Evolutionary conservation across 1,140 invertebrate species (phyloP), one percentile per base, ranked within the genome.

Genomic region (Magallana angulata): DNA sequence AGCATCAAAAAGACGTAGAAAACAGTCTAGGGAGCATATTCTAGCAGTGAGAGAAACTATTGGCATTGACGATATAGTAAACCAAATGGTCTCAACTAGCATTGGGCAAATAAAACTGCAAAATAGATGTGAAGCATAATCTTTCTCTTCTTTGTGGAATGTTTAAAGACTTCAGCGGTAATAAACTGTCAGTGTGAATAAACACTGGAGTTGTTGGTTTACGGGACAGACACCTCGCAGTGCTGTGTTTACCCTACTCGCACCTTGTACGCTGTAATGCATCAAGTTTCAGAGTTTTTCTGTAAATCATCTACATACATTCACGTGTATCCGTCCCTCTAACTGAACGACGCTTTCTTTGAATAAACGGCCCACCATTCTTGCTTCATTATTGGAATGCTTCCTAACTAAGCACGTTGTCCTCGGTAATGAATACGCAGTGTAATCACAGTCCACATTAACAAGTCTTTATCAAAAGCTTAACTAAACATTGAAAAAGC

Each of bases 401-500:
- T 76, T 76, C 36, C 68, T 76, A 76, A 76, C 68, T 76, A 76
- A 76, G 24, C 68, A 30, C 7, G 68, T 36, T 30, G 68, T 76
- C 24, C 68, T 18, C 36, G 68, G 68, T 76, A 76, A 36, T 76
- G 68, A 76, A 76, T 76, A 76, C 7, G 24, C 1, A 36, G 68
- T 76, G 36, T 76, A 76, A 30, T 30, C 68, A 76, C 24, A 36
- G 9, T 76, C 68, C 24, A 76, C 68, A 76, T 18, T 30, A 76
- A 8, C 18, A 30, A 76, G 24, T 76, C 68, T 76, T 76, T 76
- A 76, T 76, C 68, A 76, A 76, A 76, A 76, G 68, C 68, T 76
- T 36, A 76, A 76, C 68, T 76, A 76, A 76, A 76, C 68, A 76
- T 76, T 76, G 68, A 76, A 76, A 76, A 76, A 18, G 68, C 18